These are phyloP conservation scores for Sterna hirundo DNA, from an alignment of 2,113 vertebrate species.

Conservation along the genomic window DNA sequence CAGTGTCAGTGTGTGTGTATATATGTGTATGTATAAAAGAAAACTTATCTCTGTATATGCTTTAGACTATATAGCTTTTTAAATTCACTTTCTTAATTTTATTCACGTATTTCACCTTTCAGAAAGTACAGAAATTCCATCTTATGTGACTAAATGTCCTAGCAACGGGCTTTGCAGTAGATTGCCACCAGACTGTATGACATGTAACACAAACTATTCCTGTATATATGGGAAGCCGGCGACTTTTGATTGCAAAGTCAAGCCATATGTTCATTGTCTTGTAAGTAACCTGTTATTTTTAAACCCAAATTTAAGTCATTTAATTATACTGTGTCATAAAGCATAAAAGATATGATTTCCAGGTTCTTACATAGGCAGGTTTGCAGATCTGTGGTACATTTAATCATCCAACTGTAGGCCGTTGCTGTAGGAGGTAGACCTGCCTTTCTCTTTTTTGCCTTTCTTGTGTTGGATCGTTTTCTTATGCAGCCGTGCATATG, in stretches of 20 bases:
- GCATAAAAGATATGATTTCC: neutral
- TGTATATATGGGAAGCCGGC: constrained; percentile 86
- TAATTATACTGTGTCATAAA: neutral
- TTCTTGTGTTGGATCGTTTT: neutral
- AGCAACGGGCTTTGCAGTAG: constrained; percentile 86
- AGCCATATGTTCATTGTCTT: constrained; percentile 84
- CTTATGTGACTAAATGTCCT: constrained; percentile 82
- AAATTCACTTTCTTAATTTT: rapidly evolving
- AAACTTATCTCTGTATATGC: rapidly evolving
- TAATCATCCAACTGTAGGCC: neutral
- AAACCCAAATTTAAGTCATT: neutral
- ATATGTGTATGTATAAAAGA: neutral
- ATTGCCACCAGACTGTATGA: constrained; percentile 86
- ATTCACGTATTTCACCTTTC: neutral
- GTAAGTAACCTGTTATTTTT: constrained; percentile 77
- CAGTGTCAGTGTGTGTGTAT: rapidly evolving
- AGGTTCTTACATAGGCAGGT: neutral
- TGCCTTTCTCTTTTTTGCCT: neutral
- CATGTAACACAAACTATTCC: constrained; percentile 85
- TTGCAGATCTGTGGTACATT: neutral
- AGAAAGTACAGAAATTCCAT: constrained; percentile 69
- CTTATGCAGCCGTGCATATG: rapidly evolving
- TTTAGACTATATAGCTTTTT: neutral
- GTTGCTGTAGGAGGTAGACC: neutral
- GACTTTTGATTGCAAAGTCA: constrained; percentile 83